Conservation (phyloP, 2,797 vertebrate species). For the Phoeniculus purpureus region DNA sequence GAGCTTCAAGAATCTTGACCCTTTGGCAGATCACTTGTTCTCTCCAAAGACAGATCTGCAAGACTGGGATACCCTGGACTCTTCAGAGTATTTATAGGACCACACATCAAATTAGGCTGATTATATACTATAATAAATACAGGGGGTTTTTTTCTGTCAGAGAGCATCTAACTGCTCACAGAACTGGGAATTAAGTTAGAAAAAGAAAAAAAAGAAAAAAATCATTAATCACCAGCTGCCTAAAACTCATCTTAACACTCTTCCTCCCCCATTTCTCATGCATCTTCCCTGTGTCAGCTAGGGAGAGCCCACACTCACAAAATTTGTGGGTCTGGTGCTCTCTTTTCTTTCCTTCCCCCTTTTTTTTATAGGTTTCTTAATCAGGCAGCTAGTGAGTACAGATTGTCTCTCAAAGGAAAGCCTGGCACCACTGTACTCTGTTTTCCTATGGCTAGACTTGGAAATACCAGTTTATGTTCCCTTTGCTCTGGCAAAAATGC, state of each 20-base stretch:
- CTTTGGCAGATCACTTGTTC: neutral
- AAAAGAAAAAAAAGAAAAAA: neutral
- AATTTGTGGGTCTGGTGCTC: neutral
- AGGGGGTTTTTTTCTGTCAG: neutral
- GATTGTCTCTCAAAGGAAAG: neutral
- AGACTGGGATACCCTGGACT: neutral
- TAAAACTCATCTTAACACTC: neutral
- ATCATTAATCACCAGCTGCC: neutral
- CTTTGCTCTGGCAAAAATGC: neutral
- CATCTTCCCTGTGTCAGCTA: neutral
- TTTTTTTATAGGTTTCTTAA: neutral
- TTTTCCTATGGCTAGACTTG: slow-evolving; percentile 13
- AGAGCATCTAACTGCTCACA: neutral
- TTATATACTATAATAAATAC: neutral
- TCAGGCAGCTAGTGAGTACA: neutral
- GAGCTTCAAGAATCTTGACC: neutral
- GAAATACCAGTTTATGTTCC: neutral
- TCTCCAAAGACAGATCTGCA: neutral
- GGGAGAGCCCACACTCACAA: neutral
- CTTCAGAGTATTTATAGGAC: neutral
- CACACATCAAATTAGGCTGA: neutral
- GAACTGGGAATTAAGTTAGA: neutral
- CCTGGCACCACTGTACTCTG: accelerated
- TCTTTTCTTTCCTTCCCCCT: neutral
- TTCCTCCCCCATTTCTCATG: neutral